Evolutionary conservation across 2,888 invertebrate species (phyloP), one percentile per base, ranked within the genome.

Genomic region (Calameuta pallipes): DNA sequence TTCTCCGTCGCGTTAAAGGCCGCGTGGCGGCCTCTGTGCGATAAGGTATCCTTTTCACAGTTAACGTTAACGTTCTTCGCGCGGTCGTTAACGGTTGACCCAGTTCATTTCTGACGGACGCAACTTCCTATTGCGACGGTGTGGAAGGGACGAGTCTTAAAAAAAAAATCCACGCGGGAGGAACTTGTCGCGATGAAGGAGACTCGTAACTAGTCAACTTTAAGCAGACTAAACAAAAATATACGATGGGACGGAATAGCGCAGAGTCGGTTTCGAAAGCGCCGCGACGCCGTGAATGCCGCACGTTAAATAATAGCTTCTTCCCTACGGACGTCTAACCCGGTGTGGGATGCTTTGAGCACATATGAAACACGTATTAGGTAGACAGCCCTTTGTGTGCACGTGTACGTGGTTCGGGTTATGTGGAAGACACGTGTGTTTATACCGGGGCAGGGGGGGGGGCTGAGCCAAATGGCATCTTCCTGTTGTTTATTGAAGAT

Each of bases 401-500:
- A 34, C 71, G 71, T 71, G 71, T 71, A 31, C 71, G 13, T 31
- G 56, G 56, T 56, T 33, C 71, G 71, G 12, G 11, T n/a, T 34
- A 34, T 71, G 13, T 71, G 15, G 71, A 71, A 34, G 71, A 71
- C 71, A 34, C 71, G 71, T 71, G 71, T 71, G 71, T 34, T 71
- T 71, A 31, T 23, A 34, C 6, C 71, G 71, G 71, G 31, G 12
- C 6, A 0, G 33, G 33, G 4, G 11, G 36, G 41, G 15, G 15
- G 9, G 2, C 77, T 68, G 76, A 74, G 80, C 80, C 80, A 79
- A 80, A 80, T 77, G 80, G 82, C 79, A 81, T 80, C 81, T 76
- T 78, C 73, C 80, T 77, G 81, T 82, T 80, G 81, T 82, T 82
- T 78, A 79, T 81, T 76, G 81, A 78, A 75, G 78, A 71, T 71